A percentile compares a stretch with the other conserved stretches of the same genome.
Conservation (phyloP, 2,113 vertebrate species). For the Scolopax mira region DNA sequence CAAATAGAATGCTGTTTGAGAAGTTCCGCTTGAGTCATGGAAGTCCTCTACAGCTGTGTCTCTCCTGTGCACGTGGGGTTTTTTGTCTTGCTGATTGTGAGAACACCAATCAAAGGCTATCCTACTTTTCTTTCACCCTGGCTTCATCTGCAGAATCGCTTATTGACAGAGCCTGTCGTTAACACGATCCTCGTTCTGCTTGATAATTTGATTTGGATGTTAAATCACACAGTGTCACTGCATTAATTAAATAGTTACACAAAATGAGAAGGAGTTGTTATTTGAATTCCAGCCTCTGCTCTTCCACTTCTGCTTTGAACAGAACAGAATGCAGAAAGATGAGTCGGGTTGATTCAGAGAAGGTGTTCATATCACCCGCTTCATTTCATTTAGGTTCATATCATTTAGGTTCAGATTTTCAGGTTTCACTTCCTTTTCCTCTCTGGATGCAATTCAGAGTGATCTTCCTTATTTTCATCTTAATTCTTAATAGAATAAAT, state of each 20-base stretch:
- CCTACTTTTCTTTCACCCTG: background rate
- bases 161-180: background rate
- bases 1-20: background rate
- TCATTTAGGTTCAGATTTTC: background rate
- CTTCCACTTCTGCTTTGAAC: slow-evolving; percentile 27
- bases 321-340: background rate
- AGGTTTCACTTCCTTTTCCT: background rate
- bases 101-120: background rate
- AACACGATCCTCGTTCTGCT: background rate
- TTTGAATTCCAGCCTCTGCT: background rate
- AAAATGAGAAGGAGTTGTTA: background rate
- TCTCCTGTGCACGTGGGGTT: background rate
- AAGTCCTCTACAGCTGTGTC: background rate
- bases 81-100: background rate
- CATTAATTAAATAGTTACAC: background rate
- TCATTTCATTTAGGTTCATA: background rate
- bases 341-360: background rate
- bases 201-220: slow-evolving; percentile 30
- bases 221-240: background rate
- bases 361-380: background rate
- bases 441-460: background rate
- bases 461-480: background rate
- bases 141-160: background rate
- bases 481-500: background rate
- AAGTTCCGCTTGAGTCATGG: background rate